phyloP scores from a whole-genome alignment of 2,113 vertebrate species.

The Heterotis niloticus region DNA sequence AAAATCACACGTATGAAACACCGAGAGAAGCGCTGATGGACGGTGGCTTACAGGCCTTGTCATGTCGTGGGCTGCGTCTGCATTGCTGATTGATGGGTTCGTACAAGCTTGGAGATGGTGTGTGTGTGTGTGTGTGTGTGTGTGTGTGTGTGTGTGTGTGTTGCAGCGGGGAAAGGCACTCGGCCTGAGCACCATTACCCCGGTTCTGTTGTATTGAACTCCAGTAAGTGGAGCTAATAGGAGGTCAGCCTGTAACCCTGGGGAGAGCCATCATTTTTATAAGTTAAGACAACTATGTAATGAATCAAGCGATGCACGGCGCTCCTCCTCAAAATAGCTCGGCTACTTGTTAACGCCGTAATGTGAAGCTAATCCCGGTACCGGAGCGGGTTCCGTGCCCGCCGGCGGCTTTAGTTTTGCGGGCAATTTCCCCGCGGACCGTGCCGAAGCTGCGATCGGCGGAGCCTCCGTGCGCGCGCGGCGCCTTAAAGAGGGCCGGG shows the following conservation, averaged over 20 bases:
- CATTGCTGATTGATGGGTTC: constrained; percentile 23
- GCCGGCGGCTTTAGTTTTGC: background rate
- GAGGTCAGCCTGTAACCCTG: constrained; percentile 24
- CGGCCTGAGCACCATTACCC: background rate
- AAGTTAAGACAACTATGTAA: constrained; percentile 35
- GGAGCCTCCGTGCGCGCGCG: too few relatives aligned
- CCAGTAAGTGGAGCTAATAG: constrained; percentile 33
- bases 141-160: too few relatives aligned
- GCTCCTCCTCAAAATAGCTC: constrained; percentile 20
- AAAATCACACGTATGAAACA: background rate
- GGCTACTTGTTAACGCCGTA: background rate
- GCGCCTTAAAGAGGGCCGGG: too few relatives aligned
- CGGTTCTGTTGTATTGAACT: constrained; percentile 26
- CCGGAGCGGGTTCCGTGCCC: background rate
- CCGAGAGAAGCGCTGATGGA: background rate
- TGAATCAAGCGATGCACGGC: constrained; percentile 40
- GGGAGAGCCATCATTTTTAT: constrained; percentile 33
- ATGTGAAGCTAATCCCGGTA: background rate
- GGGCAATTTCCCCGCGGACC: background rate
- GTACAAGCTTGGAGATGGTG: constrained; percentile 1
- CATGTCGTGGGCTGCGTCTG: background rate
- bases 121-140: too few relatives aligned
- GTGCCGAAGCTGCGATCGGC: too few relatives aligned
- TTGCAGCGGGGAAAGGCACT: background rate
- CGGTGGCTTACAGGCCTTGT: background rate